phyloP scores from a whole-genome alignment of 2,888 invertebrate genomes.

The Lithophane semibrunnea region DNA sequence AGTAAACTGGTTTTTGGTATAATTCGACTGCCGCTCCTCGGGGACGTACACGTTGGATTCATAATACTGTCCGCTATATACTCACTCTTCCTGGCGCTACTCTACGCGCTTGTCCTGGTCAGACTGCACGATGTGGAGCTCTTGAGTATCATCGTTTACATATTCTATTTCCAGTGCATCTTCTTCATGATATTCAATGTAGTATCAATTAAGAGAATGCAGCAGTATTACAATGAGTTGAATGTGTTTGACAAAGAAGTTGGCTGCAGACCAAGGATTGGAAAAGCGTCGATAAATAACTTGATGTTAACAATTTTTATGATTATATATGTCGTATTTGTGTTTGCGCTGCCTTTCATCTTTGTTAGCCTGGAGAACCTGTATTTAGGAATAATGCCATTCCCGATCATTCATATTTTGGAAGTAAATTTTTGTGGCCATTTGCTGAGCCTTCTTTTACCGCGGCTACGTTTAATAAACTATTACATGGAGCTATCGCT shows the following conservation, averaged over 20 bases:
- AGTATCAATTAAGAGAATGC: constrained; percentile 68
- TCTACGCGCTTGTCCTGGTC: constrained; percentile 12
- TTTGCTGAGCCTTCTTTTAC: constrained; percentile 75
- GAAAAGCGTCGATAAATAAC: constrained; percentile 69
- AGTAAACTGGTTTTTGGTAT: constrained; percentile 70
- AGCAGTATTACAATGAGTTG: constrained; percentile 72
- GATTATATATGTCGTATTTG: constrained; percentile 50
- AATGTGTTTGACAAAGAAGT: constrained; percentile 75
- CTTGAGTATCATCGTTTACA: constrained; percentile 35
- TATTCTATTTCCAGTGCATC: constrained; percentile 56
- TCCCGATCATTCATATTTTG: constrained; percentile 66
- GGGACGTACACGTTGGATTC: constrained; percentile 57
- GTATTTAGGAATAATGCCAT: constrained; percentile 55
- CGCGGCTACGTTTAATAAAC: constrained; percentile 76
- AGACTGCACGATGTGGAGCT: constrained; percentile 24
- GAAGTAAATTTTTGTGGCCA: constrained; percentile 79
- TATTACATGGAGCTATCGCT: constrained; percentile 74
- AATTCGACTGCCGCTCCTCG: constrained; percentile 70
- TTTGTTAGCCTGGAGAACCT: constrained; percentile 28
- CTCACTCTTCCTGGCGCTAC: constrained; percentile 45
- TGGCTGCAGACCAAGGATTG: constrained; percentile 71
- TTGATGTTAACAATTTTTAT: constrained; percentile 63
- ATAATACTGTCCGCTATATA: constrained; percentile 65
- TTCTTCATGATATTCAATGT: constrained; percentile 68
- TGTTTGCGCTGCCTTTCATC: constrained; percentile 50